Base-by-base conservation (phyloP, 2,888 invertebrate genomes). In the Cylloceria caligata region DNA sequence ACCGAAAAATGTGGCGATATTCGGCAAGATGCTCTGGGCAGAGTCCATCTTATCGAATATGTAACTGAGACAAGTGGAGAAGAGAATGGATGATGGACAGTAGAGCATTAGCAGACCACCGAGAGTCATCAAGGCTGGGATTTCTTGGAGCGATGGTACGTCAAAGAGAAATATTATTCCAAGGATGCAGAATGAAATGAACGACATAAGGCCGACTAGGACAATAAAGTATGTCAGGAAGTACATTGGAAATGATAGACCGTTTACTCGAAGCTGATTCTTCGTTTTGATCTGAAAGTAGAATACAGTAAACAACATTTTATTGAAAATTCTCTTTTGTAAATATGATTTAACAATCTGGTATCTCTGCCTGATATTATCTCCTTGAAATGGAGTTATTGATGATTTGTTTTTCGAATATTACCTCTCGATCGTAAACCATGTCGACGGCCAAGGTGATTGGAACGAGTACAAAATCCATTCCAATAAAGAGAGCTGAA, bases 1-100 rank as follows among this genome's bases (percentile, higher is more conserved):
- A 0, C 97, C 97, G 47, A 96, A 93, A 93, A 96, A 95, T 0
- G 96, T 96, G 13, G 95, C 95, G 30, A 96, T 95, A 88, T 96
- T 96, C 0, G 96, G 96, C 92, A 97, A 94, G 85, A 97, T 95
- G 80, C 96, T 96, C 89, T 96, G 96, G 0, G 97, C 97, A 3
- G 97, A 96, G 90, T 97, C 97, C 93, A 95, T 95, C 89, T 96
- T 96, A 91, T 96, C 96, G 91, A 97, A 97, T 68, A 96, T 94
- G 89, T 97, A 97, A 34, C 97, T 96, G 42, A 96, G 93, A 85
- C 96, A 95, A 0, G 97, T 96, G 86, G 96, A 95, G 90, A 96
- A 96, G 84, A 97, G 93, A 62, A 97, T 95, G 84, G 96, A 96
- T 21, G 96, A 94, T 2, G 97, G 96, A 87, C 96, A 95, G 93